These are phyloP conservation scores for Norana najaformis DNA, from an alignment of 2,888 invertebrate genomes.

Conservation along the genomic window DNA sequence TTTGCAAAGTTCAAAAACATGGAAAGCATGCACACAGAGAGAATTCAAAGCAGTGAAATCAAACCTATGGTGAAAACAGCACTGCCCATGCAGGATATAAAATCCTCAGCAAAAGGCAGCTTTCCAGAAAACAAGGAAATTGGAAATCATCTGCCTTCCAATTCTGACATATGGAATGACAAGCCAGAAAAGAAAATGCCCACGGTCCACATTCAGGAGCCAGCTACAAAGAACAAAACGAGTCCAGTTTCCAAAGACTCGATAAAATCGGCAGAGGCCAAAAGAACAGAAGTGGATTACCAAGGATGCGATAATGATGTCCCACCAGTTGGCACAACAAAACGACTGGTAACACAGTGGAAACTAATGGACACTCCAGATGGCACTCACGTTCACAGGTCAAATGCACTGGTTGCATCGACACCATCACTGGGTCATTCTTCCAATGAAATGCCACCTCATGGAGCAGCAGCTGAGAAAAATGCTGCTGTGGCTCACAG, in stretches of 20 bases:
- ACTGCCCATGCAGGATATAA: background rate
- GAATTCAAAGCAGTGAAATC: background rate
- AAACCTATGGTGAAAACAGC: background rate
- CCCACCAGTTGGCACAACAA: conserved; percentile 13
- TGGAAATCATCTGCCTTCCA: background rate
- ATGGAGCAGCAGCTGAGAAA: background rate
- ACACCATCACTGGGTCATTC: background rate
- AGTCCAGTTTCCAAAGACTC: too few relatives aligned
- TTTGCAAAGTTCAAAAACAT: background rate
- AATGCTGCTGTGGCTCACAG: background rate
- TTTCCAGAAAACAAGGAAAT: conserved; percentile 5
- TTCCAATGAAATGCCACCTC: background rate
- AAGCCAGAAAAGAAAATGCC: background rate
- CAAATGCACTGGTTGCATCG: background rate
- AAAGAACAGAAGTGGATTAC: too few relatives aligned
- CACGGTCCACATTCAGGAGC: background rate
- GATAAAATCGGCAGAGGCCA: too few relatives aligned
- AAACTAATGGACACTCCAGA: background rate
- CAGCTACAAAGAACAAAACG: background rate
- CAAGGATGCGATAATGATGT: background rate
- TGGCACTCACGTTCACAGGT: background rate
- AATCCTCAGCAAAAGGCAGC: background rate
- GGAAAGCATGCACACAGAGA: background rate
- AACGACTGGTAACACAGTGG: background rate
- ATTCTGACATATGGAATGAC: background rate